Conservation (phyloP, 2,888 invertebrate species). For the Mythimna ferrago region DNA sequence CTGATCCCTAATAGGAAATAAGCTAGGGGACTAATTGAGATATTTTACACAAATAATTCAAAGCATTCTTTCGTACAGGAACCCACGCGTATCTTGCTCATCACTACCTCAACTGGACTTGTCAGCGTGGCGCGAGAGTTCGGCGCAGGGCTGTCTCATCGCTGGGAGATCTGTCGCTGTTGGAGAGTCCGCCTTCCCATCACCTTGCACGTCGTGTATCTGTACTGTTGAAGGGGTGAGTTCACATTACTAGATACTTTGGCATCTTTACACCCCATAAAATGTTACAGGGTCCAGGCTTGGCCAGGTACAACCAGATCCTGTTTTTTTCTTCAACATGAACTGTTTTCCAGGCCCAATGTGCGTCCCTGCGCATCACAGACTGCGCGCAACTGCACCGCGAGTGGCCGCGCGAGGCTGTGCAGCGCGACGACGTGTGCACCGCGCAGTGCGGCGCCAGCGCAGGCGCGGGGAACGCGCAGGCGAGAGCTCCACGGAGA, state of each 20-base stretch:
- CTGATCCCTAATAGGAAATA: too few relatives aligned
- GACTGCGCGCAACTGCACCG: constrained; percentile 96
- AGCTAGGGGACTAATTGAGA: too few relatives aligned
- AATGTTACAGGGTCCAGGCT: too few relatives aligned
- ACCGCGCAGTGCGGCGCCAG: constrained; percentile 96
- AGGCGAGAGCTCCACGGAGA: constrained; percentile 77
- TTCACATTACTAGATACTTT: constrained; percentile 57
- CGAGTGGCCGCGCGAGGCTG: constrained; percentile 96
- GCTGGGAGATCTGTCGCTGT: constrained; percentile 94
- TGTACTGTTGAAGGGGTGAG: constrained; percentile 96
- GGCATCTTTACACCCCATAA: too few relatives aligned
- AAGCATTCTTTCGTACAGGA: constrained; percentile 83
- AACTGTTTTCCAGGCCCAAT: constrained; percentile 92
- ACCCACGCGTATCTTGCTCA: constrained; percentile 96
- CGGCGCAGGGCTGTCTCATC: constrained; percentile 95
- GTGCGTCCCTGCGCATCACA: constrained; percentile 96
- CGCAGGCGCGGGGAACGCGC: constrained; percentile 67
- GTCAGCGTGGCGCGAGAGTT: constrained; percentile 95
- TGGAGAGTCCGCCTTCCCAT: constrained; percentile 96
- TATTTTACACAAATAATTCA: neutral
- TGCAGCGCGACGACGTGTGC: constrained; percentile 96
- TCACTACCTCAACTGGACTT: constrained; percentile 95
- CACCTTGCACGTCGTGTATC: constrained; percentile 97
- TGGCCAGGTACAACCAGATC: too few relatives aligned
- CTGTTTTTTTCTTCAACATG: neutral